Evolutionary conservation across 2,113 vertebrate genomes (phyloP).

Genomic region (Lagopus muta): DNA sequence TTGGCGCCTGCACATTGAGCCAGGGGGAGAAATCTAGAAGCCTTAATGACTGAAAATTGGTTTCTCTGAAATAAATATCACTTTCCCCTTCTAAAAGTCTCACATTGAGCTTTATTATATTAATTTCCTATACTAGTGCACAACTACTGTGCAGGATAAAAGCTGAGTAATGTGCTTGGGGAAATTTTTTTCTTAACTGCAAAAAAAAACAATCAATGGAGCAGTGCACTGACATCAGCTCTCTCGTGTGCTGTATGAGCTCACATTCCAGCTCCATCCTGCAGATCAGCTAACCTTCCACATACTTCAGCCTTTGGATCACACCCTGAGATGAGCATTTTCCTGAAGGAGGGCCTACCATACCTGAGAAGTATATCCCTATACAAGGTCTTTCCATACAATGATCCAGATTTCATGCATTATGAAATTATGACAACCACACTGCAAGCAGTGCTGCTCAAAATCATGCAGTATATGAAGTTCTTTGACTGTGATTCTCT

Average conservation of each 20-base stretch:
- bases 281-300: background rate
- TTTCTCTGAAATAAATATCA: background rate
- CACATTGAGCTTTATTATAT: background rate
- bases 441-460: background rate
- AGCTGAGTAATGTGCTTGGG: background rate
- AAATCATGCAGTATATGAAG: background rate
- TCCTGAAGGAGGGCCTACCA: background rate
- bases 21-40: background rate
- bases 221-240: background rate
- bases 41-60: background rate
- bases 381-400: background rate
- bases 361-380: background rate
- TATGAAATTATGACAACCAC: background rate
- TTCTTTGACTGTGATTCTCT: background rate
- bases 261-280: background rate
- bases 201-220: background rate
- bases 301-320: background rate
- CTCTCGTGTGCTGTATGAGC: background rate
- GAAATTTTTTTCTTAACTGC: background rate
- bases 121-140: background rate
- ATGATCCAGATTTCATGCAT: background rate
- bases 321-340: background rate
- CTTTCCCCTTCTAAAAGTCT: background rate
- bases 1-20: fast-evolving
- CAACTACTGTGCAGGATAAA: background rate